Base-by-base conservation (phyloP, 2,113 vertebrate genomes). In the Abramis brama region DNA sequence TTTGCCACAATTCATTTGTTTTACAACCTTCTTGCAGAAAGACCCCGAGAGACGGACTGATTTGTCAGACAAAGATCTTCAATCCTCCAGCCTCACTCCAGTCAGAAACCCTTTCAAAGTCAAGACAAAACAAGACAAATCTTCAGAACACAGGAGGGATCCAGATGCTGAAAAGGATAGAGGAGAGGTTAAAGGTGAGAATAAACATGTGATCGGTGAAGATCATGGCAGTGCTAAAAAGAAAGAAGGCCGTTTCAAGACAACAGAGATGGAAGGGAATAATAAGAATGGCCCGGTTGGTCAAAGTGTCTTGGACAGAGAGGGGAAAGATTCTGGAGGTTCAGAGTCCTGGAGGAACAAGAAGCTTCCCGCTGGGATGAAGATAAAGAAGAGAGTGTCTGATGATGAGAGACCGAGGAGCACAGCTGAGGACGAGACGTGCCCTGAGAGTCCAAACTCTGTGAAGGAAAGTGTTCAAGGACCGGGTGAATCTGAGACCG, bases 91-190 rank as follows among this genome's bases (percentile, higher is more conserved):
- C 87, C 83, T 92, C 21, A 91, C 86, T 0, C 66, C 86, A 11
- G 93, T 93, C 74, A 95, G 95, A 93, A 99, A 99, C 90, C 97
- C 97, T 0, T 99, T 99, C 79, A 97, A 96, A 91, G 94, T 93
- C 43, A 85, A 94, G 0, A 85, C 89, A 43, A 95, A 95, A 91
- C 92, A 87, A 10, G 87, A 90, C 83, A 86, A 94, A 33, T 87
- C 88, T 7, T 93, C 92, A 0, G 87, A 90, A 73, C 93, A 94
- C 94, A 95, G 90, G 87, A 93, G 88, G 77, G 39, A 91, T n/a
- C 91, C 89, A 80, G 17, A 62, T 25, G 45, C 17, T n/a, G 66
- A 73, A 82, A 86, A 79, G 45, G 17, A 88, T 75, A 0, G 3
- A 12, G 27, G 39, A 77, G 89, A 81, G 27, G 25, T 43, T 82